phyloP scores from a whole-genome alignment of 2,797 vertebrate species.

The Sebastes reedi region DNA sequence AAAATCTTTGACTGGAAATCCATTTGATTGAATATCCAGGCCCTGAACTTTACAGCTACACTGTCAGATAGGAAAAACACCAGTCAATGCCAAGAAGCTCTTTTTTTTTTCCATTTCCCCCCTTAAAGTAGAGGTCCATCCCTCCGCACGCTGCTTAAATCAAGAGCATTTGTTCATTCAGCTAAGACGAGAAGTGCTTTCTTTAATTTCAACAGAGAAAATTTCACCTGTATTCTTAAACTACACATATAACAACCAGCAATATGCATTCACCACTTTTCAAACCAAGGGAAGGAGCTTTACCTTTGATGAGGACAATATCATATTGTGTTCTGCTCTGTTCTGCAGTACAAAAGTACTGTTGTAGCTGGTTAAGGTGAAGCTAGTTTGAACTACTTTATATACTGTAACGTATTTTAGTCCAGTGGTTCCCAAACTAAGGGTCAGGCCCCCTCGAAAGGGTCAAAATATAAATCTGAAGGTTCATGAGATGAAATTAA shows the following conservation, averaged over 20 bases:
- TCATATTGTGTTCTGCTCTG: not conserved
- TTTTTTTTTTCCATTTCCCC: slow-evolving; percentile 48
- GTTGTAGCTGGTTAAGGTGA: not conserved
- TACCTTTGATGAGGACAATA: not conserved
- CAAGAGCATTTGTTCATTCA: slow-evolving; percentile 23
- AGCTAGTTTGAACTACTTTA: not conserved
- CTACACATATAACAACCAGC: not conserved
- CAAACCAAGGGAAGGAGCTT: not conserved
- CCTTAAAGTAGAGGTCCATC: slow-evolving; percentile 58
- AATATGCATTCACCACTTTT: not conserved
- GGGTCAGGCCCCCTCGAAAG: not conserved
- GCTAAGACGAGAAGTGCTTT: slow-evolving; percentile 11
- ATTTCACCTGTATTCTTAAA: not conserved
- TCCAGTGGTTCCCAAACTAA: not conserved
- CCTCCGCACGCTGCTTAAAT: slow-evolving; percentile 34
- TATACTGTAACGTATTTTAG: not conserved
- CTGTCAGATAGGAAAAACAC: slow-evolving; percentile 77
- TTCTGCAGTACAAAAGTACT: not conserved
- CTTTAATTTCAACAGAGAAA: slow-evolving; percentile 1
- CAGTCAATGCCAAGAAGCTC: slow-evolving; percentile 53
- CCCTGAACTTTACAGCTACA: slow-evolving; percentile 65
- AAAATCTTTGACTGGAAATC: slow-evolving; percentile 57
- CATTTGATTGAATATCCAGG: slow-evolving; percentile 67
- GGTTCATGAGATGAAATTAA: not conserved
- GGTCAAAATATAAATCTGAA: not conserved